Evolutionary conservation across 2,797 vertebrate species (phyloP).

Genomic region (Amniataba percoides): DNA sequence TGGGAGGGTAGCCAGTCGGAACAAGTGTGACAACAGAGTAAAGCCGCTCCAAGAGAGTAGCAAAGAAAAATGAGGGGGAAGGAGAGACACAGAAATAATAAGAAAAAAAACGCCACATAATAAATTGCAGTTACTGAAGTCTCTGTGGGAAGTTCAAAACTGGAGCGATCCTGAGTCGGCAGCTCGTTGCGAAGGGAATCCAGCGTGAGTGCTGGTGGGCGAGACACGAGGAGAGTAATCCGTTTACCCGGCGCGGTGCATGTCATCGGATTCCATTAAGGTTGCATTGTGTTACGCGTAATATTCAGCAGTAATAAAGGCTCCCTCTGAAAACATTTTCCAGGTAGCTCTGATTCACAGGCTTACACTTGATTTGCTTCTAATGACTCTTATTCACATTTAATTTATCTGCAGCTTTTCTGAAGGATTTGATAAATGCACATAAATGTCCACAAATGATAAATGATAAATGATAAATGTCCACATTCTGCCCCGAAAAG

Average conservation of each 20-base stretch:
- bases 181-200: constrained; percentile 33
- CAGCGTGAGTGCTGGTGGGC: constrained; percentile 49
- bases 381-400: constrained; percentile 56
- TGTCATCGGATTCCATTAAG: constrained; percentile 69
- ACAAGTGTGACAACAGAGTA: constrained; percentile 20
- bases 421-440: constrained; percentile 33
- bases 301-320: constrained; percentile 61
- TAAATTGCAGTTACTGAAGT: constrained; percentile 51
- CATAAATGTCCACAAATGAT: no score
- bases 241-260: constrained; percentile 53
- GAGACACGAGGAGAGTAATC: constrained; percentile 64
- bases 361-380: constrained; percentile 38
- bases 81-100: background rate
- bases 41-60: constrained; percentile 11
- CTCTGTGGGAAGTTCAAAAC: constrained; percentile 52
- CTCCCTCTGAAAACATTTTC: constrained; percentile 36
- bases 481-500: background rate
- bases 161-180: constrained; percentile 36
- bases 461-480: no score
- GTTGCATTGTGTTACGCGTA: constrained; percentile 52
- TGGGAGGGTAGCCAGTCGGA: constrained; percentile 6
- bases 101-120: constrained; percentile 17
- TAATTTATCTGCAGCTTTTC: constrained; percentile 37
- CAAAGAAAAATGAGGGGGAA: constrained; percentile 16
- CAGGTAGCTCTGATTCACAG: constrained; percentile 54